Conservation (phyloP, 1,140 invertebrate genomes). For the Colletes gigas region DNA sequence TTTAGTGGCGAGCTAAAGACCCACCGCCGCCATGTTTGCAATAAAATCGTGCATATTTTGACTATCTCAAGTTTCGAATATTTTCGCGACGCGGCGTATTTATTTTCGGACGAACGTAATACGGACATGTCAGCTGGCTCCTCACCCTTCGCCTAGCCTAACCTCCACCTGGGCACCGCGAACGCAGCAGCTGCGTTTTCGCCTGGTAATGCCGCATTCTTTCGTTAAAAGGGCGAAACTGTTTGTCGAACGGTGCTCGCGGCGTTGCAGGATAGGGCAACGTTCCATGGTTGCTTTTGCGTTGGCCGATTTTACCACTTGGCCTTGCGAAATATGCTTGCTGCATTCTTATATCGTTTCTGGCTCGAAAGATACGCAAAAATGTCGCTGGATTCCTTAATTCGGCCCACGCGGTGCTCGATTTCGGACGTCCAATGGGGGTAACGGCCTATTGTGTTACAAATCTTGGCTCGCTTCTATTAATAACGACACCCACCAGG, state of each 20-base stretch:
- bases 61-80: too few species aligned
- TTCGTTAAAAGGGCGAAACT: not conserved
- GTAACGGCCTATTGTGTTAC: not conserved
- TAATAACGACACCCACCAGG: conserved; percentile 1
- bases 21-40: too few species aligned
- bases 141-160: not conserved
- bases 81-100: too few species aligned
- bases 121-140: not conserved
- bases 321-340: not conserved
- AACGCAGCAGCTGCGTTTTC: not conserved
- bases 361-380: too few species aligned
- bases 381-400: too few species aligned
- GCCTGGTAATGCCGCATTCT: not conserved
- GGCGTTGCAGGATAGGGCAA: not conserved
- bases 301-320: not conserved
- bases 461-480: conserved; percentile 6
- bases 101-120: not conserved
- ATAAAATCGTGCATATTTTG: too few species aligned
- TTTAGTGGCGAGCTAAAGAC: too few species aligned
- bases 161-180: not conserved
- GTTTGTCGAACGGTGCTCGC: not conserved
- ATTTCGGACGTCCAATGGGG: not conserved
- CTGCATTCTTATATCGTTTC: too few species aligned
- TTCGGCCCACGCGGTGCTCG: not conserved
- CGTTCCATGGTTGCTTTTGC: not conserved